These are phyloP conservation scores for Herpailurus yagouaroundi DNA, from an alignment of 2,113 vertebrate genomes.

Conservation along the genomic window DNA sequence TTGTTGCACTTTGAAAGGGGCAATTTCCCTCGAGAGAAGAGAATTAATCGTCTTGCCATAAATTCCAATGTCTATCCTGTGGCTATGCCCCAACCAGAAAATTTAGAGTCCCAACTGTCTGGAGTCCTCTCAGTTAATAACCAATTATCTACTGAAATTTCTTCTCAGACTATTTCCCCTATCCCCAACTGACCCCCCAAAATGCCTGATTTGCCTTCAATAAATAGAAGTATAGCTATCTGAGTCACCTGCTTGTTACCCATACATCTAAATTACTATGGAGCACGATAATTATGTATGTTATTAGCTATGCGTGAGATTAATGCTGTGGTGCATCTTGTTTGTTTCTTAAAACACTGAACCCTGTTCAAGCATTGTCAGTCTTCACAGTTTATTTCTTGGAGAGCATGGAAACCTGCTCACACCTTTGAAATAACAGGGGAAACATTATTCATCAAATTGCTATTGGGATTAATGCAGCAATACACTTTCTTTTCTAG, in stretches of 20 bases:
- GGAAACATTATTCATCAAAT: not conserved
- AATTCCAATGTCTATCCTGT: not conserved
- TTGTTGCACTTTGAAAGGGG: not conserved
- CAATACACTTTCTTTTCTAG: conserved; percentile 14
- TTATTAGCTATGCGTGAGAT: not conserved
- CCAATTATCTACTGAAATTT: conserved; percentile 26
- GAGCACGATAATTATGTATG: not conserved
- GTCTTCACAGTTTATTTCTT: not conserved
- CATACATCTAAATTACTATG: conserved; percentile 44
- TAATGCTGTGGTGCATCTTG: not conserved
- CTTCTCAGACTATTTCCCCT: not conserved
- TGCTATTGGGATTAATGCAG: not conserved
- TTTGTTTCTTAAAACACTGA: not conserved
- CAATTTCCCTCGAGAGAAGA: not conserved
- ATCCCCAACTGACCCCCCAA: not conserved
- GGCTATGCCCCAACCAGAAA: not conserved
- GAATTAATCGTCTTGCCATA: not conserved
- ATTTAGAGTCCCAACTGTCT: not conserved
- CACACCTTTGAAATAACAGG: conserved; percentile 19
- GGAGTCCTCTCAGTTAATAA: conserved; percentile 2
- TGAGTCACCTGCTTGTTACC: not conserved
- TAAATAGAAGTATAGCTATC: conserved; percentile 28
- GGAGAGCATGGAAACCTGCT: not conserved
- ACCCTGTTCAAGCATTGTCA: not conserved
- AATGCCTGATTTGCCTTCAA: not conserved